Evolutionary conservation across 1,140 invertebrate genomes (phyloP).

Genomic region (Pogonomyrmex barbatus): DNA sequence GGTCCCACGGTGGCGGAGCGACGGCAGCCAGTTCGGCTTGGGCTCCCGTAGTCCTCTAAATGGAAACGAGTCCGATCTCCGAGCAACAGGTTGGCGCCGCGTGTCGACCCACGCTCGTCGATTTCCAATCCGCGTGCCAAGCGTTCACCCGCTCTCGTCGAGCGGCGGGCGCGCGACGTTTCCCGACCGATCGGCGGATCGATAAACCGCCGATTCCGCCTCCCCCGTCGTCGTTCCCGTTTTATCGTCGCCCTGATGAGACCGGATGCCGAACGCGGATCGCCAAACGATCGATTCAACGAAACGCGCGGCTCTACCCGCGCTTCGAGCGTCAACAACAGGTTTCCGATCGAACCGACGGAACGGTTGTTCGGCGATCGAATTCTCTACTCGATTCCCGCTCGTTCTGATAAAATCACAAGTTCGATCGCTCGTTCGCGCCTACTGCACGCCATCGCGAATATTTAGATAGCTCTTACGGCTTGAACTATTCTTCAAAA

Average conservation of each 20-base stretch:
- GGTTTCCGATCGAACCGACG: slow-evolving; percentile 40
- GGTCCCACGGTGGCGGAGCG: slow-evolving; percentile 53
- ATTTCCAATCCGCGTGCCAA: slow-evolving; percentile 79
- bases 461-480: neutral
- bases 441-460: neutral
- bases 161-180: slow-evolving; percentile 61
- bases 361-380: neutral
- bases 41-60: slow-evolving; percentile 73
- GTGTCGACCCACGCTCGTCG: slow-evolving; percentile 78
- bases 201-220: slow-evolving; percentile 67
- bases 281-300: slow-evolving; percentile 20
- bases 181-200: slow-evolving; percentile 68
- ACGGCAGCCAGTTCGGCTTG: slow-evolving; percentile 28
- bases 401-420: slow-evolving; percentile 38
- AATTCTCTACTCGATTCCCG: slow-evolving; percentile 19
- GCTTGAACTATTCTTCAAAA: neutral
- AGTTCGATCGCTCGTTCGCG: neutral
- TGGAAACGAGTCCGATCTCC: slow-evolving; percentile 79
- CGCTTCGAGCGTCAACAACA: slow-evolving; percentile 15
- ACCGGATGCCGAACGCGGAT: slow-evolving; percentile 42
- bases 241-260: slow-evolving; percentile 62
- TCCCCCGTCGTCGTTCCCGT: slow-evolving; percentile 20
- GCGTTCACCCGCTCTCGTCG: slow-evolving; percentile 67
- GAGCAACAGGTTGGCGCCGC: slow-evolving; percentile 86
- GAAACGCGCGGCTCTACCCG: slow-evolving; percentile 18